These are phyloP conservation scores for Drosophila ustulata DNA, from an alignment of 2,888 invertebrate species.

Conservation along the genomic window DNA sequence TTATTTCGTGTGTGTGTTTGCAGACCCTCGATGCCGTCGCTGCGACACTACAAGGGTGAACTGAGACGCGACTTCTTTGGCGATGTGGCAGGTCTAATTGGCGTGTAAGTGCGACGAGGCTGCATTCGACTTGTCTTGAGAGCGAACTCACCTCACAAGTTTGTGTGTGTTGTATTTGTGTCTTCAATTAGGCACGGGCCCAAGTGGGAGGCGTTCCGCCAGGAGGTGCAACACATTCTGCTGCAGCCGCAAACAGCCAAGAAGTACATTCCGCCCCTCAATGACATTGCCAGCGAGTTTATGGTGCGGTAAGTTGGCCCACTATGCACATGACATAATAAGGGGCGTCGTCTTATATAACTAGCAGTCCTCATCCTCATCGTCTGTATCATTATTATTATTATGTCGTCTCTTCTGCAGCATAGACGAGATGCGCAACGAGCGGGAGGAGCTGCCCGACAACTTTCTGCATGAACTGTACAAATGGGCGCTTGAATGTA, in stretches of 20 bases:
- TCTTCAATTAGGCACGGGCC: conserved; percentile 90
- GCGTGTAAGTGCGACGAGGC: conserved; percentile 87
- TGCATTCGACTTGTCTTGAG: conserved; percentile 34
- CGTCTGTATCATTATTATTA: not conserved
- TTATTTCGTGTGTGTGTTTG: not conserved
- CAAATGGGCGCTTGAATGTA: conserved; percentile 97
- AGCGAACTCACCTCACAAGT: not conserved
- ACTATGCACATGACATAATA: conserved; percentile 9
- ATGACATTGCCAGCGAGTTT: conserved; percentile 92
- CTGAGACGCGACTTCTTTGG: conserved; percentile 90
- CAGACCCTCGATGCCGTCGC: conserved; percentile 90
- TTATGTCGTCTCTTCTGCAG: conserved; percentile 82
- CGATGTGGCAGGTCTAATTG: conserved; percentile 90
- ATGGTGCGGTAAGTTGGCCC: conserved; percentile 87
- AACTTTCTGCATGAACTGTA: conserved; percentile 95
- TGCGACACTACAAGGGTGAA: conserved; percentile 90
- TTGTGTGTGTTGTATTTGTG: not conserved
- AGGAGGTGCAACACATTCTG: conserved; percentile 93
- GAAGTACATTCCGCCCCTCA: conserved; percentile 90
- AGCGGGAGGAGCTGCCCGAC: conserved; percentile 89
- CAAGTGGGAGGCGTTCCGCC: conserved; percentile 93
- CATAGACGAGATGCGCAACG: conserved; percentile 88
- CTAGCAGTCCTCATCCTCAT: conserved; percentile 18
- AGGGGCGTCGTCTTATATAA: conserved; percentile 41
- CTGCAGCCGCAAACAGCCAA: conserved; percentile 92